These are phyloP conservation scores for Pristis pectinata DNA, from an alignment of 2,797 vertebrate species.

Conservation along the genomic window DNA sequence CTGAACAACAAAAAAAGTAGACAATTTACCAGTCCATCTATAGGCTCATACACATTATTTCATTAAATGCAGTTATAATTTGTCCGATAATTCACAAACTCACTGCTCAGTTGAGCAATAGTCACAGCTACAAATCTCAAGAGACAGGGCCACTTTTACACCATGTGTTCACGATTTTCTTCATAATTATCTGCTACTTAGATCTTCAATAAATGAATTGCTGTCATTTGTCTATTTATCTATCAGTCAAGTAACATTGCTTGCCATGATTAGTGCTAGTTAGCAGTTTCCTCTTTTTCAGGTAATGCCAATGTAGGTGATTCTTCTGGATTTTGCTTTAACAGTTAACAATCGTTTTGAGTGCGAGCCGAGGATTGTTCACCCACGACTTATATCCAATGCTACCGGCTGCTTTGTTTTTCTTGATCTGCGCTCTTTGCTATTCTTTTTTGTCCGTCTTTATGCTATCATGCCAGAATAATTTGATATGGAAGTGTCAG, in stretches of 20 bases:
- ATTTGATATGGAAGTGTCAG: background rate
- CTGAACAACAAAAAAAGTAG: background rate
- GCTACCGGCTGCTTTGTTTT: background rate
- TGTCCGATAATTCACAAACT: background rate
- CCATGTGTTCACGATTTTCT: too few species aligned
- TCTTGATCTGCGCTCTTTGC: background rate
- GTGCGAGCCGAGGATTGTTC: background rate
- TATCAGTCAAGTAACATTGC: background rate
- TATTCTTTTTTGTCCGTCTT: background rate
- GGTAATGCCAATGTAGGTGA: background rate
- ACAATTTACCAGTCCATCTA: background rate
- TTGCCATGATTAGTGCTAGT: background rate
- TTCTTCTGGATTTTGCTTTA: background rate
- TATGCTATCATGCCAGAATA: background rate
- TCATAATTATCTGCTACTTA: background rate
- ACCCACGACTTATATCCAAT: background rate
- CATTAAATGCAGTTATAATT: background rate
- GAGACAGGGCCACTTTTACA: background rate
- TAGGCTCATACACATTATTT: background rate
- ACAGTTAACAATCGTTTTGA: background rate
- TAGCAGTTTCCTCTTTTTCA: background rate
- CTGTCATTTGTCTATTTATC: background rate
- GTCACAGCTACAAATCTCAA: background rate
- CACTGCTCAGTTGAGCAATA: background rate
- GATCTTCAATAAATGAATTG: background rate